These are phyloP conservation scores for Alligator mississippiensis DNA, from an alignment of 2,113 vertebrate genomes.

Conservation along the genomic window DNA sequence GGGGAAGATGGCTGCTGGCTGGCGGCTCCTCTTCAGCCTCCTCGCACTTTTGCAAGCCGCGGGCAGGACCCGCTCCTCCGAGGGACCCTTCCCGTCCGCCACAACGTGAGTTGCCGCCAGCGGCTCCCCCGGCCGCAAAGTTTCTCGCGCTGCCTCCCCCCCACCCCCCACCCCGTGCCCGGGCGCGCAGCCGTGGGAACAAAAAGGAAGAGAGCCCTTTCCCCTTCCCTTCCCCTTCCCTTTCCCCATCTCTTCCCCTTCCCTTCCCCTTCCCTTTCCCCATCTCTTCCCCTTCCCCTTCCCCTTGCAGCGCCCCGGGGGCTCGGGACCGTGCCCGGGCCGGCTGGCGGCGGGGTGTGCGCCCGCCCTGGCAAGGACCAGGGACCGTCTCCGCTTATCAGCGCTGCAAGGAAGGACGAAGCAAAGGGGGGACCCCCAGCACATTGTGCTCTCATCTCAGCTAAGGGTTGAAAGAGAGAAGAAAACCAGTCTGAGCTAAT, in stretches of 20 bases:
- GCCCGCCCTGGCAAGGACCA: not conserved
- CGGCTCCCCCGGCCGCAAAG: not conserved
- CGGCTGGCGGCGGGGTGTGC: not conserved
- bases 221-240: too few species aligned
- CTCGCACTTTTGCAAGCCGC: conserved; percentile 84
- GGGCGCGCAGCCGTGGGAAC: too few species aligned
- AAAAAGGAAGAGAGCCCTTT: too few species aligned
- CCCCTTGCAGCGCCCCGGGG: too few species aligned
- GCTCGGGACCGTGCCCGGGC: not conserved
- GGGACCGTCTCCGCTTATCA: not conserved
- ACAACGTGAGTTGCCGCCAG: conserved; percentile 86
- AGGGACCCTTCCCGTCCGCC: conserved; percentile 89
- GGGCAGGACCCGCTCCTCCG: conserved; percentile 79
- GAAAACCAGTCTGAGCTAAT: not conserved
- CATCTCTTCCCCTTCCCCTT: too few species aligned
- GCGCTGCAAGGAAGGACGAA: not conserved
- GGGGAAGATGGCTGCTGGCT: conserved; percentile 90
- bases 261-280: too few species aligned
- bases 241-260: too few species aligned
- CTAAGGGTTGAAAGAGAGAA: not conserved
- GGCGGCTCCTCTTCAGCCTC: conserved; percentile 81
- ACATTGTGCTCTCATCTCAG: not conserved
- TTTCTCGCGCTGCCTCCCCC: too few species aligned
- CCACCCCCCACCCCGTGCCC: too few species aligned
- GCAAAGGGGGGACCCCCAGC: not conserved